Evolutionary conservation across 2,797 vertebrate genomes (phyloP).

Genomic region (Leptodactylus fallax): DNA sequence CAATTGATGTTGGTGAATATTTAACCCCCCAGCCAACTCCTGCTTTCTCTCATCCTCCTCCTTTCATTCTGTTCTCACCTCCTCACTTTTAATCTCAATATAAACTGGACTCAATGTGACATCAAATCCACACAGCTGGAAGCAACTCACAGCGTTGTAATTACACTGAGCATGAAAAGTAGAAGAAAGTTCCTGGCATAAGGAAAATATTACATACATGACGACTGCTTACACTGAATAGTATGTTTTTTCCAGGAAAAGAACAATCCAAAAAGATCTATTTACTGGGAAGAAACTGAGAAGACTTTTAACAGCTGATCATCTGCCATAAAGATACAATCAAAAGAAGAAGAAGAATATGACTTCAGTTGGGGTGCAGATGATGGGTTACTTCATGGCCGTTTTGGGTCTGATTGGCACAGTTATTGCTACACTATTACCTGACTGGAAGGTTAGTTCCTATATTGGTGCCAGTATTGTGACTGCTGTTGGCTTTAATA

Average conservation of each 20-base stretch:
- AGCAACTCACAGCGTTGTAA: neutral
- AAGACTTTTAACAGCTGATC: neutral
- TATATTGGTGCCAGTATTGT: conserved; percentile 93
- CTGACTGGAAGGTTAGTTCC: conserved; percentile 88
- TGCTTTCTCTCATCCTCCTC: conserved; percentile 17
- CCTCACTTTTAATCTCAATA: conserved; percentile 40
- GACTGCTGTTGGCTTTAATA: conserved; percentile 86
- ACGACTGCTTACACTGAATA: neutral
- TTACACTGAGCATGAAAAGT: neutral
- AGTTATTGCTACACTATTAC: conserved; percentile 85
- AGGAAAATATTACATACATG: neutral
- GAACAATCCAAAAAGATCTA: neutral
- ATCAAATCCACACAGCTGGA: conserved; percentile 27
- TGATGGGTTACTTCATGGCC: conserved; percentile 88
- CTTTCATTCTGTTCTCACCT: conserved; percentile 14
- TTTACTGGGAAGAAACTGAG: neutral
- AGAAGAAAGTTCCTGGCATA: neutral
- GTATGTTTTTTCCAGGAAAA: neutral
- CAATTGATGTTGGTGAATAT: conserved; percentile 56
- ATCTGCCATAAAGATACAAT: neutral
- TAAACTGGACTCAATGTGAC: conserved; percentile 42
- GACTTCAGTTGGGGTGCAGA: conserved; percentile 86
- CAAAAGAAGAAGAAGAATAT: conserved; percentile 71
- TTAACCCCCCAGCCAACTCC: conserved; percentile 50
- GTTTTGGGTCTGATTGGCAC: conserved; percentile 88